These are phyloP conservation scores for Aphelocoma coerulescens DNA, from an alignment of 2,113 vertebrate genomes.

Conservation along the genomic window DNA sequence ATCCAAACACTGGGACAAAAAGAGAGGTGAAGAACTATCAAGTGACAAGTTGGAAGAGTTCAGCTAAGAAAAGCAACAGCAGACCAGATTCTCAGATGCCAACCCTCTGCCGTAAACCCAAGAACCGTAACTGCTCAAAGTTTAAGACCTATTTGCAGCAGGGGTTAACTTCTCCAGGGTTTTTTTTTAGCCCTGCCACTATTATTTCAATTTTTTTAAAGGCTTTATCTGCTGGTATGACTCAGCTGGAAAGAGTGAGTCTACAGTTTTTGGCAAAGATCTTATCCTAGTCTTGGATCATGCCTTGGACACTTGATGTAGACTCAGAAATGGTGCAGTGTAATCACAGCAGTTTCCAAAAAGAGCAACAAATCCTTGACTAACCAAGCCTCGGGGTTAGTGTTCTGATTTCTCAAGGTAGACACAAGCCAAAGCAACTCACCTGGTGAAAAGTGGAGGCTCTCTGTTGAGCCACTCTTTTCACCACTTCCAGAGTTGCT, in stretches of 20 bases:
- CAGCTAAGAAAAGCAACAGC: conserved; percentile 11
- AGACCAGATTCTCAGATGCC: not conserved
- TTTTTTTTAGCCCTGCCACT: not conserved
- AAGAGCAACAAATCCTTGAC: not conserved
- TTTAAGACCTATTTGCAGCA: not conserved
- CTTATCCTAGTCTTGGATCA: not conserved
- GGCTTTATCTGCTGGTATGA: conserved; percentile 1
- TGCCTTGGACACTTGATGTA: not conserved
- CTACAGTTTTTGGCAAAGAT: not conserved
- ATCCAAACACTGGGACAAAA: not conserved
- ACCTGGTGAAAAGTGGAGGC: not conserved
- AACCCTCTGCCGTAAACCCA: not conserved
- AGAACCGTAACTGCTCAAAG: not conserved
- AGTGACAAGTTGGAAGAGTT: not conserved
- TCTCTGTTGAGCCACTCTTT: not conserved
- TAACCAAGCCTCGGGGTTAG: not conserved
- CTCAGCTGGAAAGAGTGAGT: conserved; percentile 42
- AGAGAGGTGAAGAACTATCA: not conserved
- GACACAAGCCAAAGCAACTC: not conserved
- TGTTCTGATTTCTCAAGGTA: not conserved
- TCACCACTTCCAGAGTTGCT: not conserved
- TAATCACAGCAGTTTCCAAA: not conserved
- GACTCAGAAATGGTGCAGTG: not conserved
- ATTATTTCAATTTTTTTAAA: not conserved
- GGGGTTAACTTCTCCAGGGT: not conserved